phyloP scores from a whole-genome alignment of 1,140 invertebrate species.

The Bombus soroeensis region DNA sequence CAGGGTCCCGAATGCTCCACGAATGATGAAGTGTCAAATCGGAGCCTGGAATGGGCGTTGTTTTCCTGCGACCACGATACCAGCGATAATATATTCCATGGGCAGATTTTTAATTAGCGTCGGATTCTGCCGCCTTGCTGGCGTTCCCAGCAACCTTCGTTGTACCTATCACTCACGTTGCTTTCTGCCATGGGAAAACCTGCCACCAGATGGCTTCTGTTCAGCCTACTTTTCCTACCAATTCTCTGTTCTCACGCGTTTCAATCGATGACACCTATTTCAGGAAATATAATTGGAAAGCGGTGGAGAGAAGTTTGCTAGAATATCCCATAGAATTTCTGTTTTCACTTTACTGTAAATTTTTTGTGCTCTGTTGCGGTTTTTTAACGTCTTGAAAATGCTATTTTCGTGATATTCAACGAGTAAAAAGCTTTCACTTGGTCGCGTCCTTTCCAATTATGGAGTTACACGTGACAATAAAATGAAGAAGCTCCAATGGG shows the following conservation, averaged over 20 bases:
- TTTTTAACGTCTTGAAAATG: not conserved
- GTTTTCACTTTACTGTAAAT: too few species aligned
- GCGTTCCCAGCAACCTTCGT: constrained; percentile 55
- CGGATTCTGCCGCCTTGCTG: constrained; percentile 60
- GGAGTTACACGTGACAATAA: not conserved
- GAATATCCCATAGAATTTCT: not conserved
- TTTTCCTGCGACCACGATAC: constrained; percentile 56
- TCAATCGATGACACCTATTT: not conserved
- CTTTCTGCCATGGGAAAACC: constrained; percentile 44
- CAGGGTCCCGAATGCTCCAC: constrained; percentile 75
- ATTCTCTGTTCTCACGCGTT: constrained; percentile 15
- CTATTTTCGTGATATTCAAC: not conserved
- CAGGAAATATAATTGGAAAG: not conserved
- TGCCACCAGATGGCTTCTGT: constrained; percentile 43
- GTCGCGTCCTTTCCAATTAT: not conserved
- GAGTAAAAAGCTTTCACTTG: not conserved
- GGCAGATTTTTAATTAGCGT: constrained; percentile 78
- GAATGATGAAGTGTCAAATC: constrained; percentile 83
- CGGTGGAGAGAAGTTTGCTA: not conserved
- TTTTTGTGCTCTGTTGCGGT: not conserved
- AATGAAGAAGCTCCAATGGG: too few species aligned
- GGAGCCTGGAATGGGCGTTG: constrained; percentile 75
- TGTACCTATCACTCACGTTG: constrained; percentile 35
- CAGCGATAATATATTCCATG: constrained; percentile 64
- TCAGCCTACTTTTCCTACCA: constrained; percentile 26